Conservation (phyloP, 2,113 vertebrate genomes). For the Machaerirhynchus nigripectus region DNA sequence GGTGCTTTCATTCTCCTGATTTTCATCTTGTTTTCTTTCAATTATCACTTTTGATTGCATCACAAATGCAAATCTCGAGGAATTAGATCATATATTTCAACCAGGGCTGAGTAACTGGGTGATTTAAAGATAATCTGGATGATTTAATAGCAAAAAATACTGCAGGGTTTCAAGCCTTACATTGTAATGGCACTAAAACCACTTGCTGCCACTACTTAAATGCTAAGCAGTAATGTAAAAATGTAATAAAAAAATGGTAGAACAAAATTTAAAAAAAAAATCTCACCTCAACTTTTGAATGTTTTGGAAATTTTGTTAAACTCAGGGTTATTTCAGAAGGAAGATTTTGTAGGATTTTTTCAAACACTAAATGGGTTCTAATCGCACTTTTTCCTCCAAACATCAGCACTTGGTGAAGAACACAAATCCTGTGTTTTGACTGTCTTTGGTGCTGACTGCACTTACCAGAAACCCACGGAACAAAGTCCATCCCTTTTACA, state of each 20-base stretch:
- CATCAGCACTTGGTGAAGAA: neutral
- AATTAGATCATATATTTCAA: neutral
- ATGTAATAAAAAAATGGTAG: neutral
- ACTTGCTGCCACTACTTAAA: neutral
- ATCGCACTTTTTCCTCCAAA: neutral
- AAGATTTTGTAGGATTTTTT: neutral
- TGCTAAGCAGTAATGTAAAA: neutral
- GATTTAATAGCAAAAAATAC: neutral
- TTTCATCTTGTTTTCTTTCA: neutral
- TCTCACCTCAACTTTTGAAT: neutral
- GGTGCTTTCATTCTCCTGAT: neutral
- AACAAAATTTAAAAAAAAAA: neutral
- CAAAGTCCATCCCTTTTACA: constrained; percentile 8
- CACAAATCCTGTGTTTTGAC: neutral
- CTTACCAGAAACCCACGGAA: neutral
- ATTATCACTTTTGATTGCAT: neutral
- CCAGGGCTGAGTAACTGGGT: neutral
- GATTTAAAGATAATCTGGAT: neutral
- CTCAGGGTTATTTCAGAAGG: neutral
- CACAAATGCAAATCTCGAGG: neutral
- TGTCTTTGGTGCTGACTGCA: neutral
- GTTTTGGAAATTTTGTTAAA: neutral
- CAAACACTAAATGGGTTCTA: neutral
- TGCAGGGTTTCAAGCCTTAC: neutral
- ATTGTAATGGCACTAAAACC: neutral